Conservation (phyloP, 1,140 invertebrate genomes). For the Macrotrachela quadricornifera region DNA sequence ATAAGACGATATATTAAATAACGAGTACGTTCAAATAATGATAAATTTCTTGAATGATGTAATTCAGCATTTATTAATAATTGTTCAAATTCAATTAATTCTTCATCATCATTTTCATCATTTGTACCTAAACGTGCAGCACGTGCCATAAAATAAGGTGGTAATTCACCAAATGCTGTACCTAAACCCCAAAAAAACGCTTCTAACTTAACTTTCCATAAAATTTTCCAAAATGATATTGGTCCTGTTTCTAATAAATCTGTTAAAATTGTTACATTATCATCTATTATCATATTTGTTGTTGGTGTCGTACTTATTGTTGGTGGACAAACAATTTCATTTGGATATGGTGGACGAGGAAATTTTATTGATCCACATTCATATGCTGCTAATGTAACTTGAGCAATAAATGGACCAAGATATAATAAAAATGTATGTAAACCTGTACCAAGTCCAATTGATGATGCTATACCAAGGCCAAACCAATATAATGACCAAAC, state of each 20-base stretch:
- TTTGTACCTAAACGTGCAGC: slow-evolving; percentile 50
- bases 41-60: slow-evolving; percentile 15
- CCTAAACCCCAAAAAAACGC: slow-evolving; percentile 91
- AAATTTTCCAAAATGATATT: slow-evolving; percentile 54
- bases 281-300: too few relatives aligned
- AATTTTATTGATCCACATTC: slow-evolving; percentile 84
- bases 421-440: slow-evolving; percentile 94
- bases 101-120: slow-evolving; percentile 36
- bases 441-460: slow-evolving; percentile 86
- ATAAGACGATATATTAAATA: slow-evolving; percentile 71
- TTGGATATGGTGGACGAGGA: slow-evolving; percentile 49
- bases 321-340: slow-evolving; percentile 22
- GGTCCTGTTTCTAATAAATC: not conserved
- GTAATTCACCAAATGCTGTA: slow-evolving; percentile 84
- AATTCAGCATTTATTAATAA: not conserved
- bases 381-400: slow-evolving; percentile 90
- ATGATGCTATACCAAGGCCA: slow-evolving; percentile 77
- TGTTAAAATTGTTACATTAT: not conserved
- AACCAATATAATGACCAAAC: slow-evolving; percentile 77
- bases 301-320: too few relatives aligned
- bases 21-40: slow-evolving; percentile 53
- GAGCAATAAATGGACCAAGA: slow-evolving; percentile 39
- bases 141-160: slow-evolving; percentile 86
- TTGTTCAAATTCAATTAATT: slow-evolving; percentile 25
- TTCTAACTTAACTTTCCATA: slow-evolving; percentile 80